Evolutionary conservation across 1,140 invertebrate genomes (phyloP), one percentile per base, ranked within the genome.

Genomic region (Holotrichia oblita): DNA sequence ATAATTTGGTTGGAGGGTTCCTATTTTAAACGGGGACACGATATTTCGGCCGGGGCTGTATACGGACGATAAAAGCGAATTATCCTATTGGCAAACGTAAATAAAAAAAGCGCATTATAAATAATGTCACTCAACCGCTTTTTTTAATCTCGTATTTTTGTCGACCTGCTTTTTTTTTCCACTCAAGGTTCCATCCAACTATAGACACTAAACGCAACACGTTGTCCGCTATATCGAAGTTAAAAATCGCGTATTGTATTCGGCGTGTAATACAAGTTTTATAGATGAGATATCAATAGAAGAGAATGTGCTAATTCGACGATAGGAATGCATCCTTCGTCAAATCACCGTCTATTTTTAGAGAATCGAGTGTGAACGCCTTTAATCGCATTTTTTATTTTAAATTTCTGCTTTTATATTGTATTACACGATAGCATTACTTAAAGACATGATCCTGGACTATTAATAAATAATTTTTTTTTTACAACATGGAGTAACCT

Each of bases 381-480:
- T 44, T 44, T n/a, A n/a, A 44, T 44, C 42, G 42, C 42, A 7
- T 14, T 9, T 9, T 2, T 44, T 7, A 44, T 12, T n/a, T 3
- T n/a, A 55, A 17, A 55, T n/a, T n/a, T n/a, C n/a, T n/a, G n/a
- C n/a, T n/a, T n/a, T 14, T 3, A 55, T 55, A 27, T 27, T n/a
- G n/a, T n/a, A n/a, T 69, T 9, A 27, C 12, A 69, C 8, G 2
- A 27, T 69, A 69, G 24, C 61, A 69, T 69, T 69, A 7, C 20
- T 7, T 12, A 12, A 27, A 69, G 20, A 34, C 61, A 69, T 69
- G 61, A 27, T 69, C 12, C 22, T 69, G 61, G 22, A 24, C 61
- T 69, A 69, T 27, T 69, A 69, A 69, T 69, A 69, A 69, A 55
- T 17, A 55, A 55, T 17, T 55, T 17, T 55, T 69, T 22, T 69